Evolutionary conservation across 2,888 invertebrate genomes (phyloP), one percentile per base, ranked within the genome.

Genomic region (Agrilus mali): DNA sequence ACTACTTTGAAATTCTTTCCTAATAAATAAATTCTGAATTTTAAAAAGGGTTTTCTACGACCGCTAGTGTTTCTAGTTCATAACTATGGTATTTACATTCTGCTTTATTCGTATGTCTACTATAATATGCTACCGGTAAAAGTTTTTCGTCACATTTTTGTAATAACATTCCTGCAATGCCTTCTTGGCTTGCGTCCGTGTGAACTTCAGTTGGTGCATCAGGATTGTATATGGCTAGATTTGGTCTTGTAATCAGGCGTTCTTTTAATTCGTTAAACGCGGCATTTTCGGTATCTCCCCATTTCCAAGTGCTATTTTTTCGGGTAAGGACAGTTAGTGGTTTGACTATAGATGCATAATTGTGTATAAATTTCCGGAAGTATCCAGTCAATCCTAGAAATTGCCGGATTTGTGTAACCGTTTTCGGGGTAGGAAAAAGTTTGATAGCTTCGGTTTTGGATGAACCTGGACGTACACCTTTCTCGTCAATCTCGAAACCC

Each of bases 61-160:
- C 47, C 0, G 58, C 57, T 13, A 60, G 41, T n/a, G 44, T 45
- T 37, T 60, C 56, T 7, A 57, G n/a, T n/a, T n/a, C n/a, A n/a
- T n/a, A n/a, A n/a, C n/a, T n/a, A n/a, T n/a, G n/a, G n/a, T n/a
- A n/a, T 12, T 45, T 50, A 4, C 7, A 16, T 42, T 60, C 56
- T 1, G 49, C 40, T 1, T 16, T 38, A 4, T 50, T 48, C 2
- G 56, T 43, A 14, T 47, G 50, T 13, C 50, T 43, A 16, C 52
- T 53, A 13, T 44, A 46, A 40, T 52, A 59, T 6, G 49, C 46
- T 12, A 58, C 48, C 7, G 44, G 46, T 15, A 22, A 15, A 7
- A 40, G 10, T 33, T 33, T 43, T 12, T 38, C 36, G 4, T 13
- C 16, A n/a, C 33, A 15, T 35, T 35, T 34, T 14, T 41, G 41